These are phyloP conservation scores for Coleophora deauratella DNA, from an alignment of 2,888 invertebrate genomes.

Conservation along the genomic window DNA sequence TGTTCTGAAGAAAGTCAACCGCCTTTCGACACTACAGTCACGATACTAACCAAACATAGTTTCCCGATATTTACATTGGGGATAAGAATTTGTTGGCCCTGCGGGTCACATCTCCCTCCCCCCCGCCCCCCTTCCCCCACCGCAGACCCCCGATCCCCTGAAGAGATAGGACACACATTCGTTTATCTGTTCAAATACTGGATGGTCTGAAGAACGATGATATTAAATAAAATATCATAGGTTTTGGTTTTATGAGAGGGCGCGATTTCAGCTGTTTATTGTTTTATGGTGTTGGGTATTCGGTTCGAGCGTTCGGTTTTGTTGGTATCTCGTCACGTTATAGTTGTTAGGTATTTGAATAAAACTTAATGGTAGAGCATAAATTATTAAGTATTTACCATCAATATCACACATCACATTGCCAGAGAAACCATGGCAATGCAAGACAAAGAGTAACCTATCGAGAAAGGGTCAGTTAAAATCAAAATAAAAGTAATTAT, in stretches of 20 bases:
- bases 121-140: slow-evolving; percentile 1
- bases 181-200: slow-evolving; percentile 33
- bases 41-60: slow-evolving; percentile 29
- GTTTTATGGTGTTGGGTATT: too few relatives aligned
- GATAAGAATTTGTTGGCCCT: slow-evolving; percentile 23
- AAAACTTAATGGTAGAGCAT: too few relatives aligned
- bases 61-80: slow-evolving; percentile 37
- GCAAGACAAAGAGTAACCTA: too few relatives aligned
- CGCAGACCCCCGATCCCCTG: slow-evolving; percentile 24
- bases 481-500: too few relatives aligned
- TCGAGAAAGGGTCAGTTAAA: too few relatives aligned
- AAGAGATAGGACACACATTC: slow-evolving; percentile 42
- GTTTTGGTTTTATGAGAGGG: not conserved
- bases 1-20: slow-evolving; percentile 1
- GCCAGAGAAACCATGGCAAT: too few relatives aligned
- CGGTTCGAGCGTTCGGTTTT: too few relatives aligned
- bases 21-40: not conserved
- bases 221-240: not conserved
- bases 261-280: too few relatives aligned
- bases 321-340: too few relatives aligned
- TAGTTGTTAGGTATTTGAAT: too few relatives aligned
- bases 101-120: slow-evolving; percentile 1
- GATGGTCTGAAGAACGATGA: slow-evolving; percentile 1
- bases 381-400: too few relatives aligned
- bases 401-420: too few relatives aligned